Base-by-base conservation (phyloP, 2,888 invertebrate genomes). In the Tineola bisselliella region DNA sequence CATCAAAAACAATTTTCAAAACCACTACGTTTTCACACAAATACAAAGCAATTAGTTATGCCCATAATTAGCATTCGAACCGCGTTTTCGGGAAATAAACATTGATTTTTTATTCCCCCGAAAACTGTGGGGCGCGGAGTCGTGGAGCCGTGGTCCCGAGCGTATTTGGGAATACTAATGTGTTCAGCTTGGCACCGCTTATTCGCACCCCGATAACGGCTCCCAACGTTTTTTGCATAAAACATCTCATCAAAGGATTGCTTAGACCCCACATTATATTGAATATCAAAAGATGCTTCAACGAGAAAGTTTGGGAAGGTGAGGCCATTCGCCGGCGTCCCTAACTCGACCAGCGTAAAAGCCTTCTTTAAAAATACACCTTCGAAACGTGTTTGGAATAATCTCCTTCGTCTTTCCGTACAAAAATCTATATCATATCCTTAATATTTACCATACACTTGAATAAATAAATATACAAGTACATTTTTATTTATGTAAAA, bases 171-270 rank as follows among this genome's bases (percentile, higher is more conserved):
- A 80, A 87, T 86, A 86, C 84, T 86, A 87, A 86, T 87, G 84
- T 80, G 81, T 77, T 81, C 84, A 84, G 81, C 83, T 84, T 81
- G 79, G 82, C 84, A 76, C 44, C 83, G 84, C 75, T 84, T 84
- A 84, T 81, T 83, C 81, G 80, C 84, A 79, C 84, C 81, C 79
- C 75, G 79, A 75, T 81, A 81, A 83, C 80, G 77, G 78, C 71
- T 65, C 74, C 76, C 84, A 78, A 84, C 87, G 86, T 87, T 86
- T 87, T 87, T 86, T 86, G 86, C 87, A 87, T 87, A 87, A 87
- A 86, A 86, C 84, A 87, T 87, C 86, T 86, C 87, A 87, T 87
- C 87, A 87, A 86, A 87, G 86, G 87, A 84, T 86, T 86, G 86
- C 83, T 82, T 74, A 78, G 83, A 77, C 73, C 75, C 78, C 81